Evolutionary conservation across 2,113 vertebrate genomes (phyloP), one percentile per base, ranked within the genome.

Genomic region (Phalacrocorax aristotelis): DNA sequence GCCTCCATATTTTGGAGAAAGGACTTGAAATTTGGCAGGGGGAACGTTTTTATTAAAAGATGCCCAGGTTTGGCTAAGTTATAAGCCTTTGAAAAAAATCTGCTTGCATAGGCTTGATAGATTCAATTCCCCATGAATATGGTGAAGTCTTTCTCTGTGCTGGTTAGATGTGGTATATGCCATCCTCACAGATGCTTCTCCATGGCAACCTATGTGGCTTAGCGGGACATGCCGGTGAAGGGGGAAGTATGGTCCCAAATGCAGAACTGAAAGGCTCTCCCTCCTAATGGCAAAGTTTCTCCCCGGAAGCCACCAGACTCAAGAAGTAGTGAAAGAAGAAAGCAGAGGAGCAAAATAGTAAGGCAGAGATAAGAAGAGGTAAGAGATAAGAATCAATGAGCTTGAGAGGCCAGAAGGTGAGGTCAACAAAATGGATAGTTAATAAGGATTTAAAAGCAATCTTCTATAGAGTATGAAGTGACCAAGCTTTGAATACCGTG

Each of bases 1-100:
- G 58, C 48, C 44, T 94, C 72, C 86, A 87, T 46, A 65, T 85
- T 96, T 92, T 95, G 89, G 57, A 97, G 89, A 82, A 91, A 94
- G 19, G 54, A 72, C 57, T 69, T 85, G 54, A 94, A 79, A 87
- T 87, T 74, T 96, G 91, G 94, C 91, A 95, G 46, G 36, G 32
- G 44, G 57, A 13, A 95, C 49, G 70, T 82, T 96, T 95, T 89
- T 80, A 87, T 34, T 93, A 95, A 60, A 87, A 93, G 46, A 48
- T 95, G 65, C 54, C 83, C 62, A 58, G 11, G 87, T 94, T 61
- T 93, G 66, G 58, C 44, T 58, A 81, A 90, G n/a, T 62, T 90
- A 74, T 49, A 83, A 90, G 26, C 30, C 49, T 71, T 80, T 64
- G 36, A 65, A 93, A 95, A 95, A 91, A 76, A 61, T 26, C 25